Evolutionary conservation across 35 echinoderm and acorn worm species (phyloP).

Genomic region (Lytechinus variegatus): DNA sequence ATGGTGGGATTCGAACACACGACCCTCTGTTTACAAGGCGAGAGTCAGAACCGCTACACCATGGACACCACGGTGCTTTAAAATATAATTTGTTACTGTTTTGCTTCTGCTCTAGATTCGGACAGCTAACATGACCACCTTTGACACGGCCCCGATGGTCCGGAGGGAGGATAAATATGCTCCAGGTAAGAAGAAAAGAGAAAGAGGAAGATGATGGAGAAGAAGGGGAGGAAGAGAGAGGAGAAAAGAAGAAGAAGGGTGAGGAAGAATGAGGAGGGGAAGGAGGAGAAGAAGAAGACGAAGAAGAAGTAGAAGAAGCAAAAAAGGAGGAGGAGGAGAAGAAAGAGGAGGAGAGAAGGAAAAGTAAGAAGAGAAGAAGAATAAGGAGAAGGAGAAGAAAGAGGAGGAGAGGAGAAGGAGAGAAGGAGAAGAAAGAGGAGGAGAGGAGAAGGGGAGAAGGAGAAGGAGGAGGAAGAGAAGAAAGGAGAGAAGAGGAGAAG

Average conservation of each 20-base stretch:
- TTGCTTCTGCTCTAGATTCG: background rate
- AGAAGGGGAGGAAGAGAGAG: background rate
- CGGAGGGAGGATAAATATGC: background rate
- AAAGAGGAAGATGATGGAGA: too few species aligned
- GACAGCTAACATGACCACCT: background rate
- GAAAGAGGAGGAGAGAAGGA: background rate
- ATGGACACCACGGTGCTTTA: too few species aligned
- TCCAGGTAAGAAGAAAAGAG: background rate
- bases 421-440: too few species aligned
- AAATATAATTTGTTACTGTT: background rate
- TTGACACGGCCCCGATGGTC: background rate
- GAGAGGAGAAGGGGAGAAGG: too few species aligned
- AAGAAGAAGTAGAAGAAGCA: too few species aligned
- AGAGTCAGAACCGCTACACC: too few species aligned
- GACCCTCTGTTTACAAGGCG: too few species aligned
- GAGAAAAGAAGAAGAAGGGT: background rate
- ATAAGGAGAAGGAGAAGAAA: background rate
- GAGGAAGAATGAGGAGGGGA: background rate
- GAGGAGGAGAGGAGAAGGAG: background rate
- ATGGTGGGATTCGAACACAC: too few species aligned
- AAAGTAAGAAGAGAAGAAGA: background rate
- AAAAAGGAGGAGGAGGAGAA: too few species aligned
- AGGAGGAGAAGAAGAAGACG: too few species aligned
- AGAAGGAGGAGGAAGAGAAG: too few species aligned
- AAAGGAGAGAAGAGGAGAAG: too few species aligned